Evolutionary conservation across 2,113 vertebrate species (phyloP), one percentile per base, ranked within the genome.

Genomic region (Eptesicus fuscus): DNA sequence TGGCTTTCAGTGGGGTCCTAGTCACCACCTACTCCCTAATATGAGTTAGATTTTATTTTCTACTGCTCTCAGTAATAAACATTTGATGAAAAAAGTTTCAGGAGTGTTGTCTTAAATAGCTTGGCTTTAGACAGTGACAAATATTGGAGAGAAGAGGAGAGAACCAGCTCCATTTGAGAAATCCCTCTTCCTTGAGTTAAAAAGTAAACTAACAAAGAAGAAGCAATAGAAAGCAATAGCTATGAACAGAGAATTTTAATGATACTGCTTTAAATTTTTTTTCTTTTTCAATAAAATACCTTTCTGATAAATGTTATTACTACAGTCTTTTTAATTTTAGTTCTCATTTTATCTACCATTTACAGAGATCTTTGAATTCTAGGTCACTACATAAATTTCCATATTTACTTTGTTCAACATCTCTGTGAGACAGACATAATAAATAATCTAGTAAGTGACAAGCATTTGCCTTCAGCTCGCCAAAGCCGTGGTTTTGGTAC

Each of bases 321-420:
- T 76, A 28, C 4, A 65, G 37, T 14, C 8, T 71, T 95, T 83
- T 71, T 86, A 51, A 78, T 96, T 90, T 90, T n/a, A 91, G 16
- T 78, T 93, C 63, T 93, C 28, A 42, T 74, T 79, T 91, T 40
- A 78, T 35, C 25, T 61, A 70, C 4, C 1, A 51, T 90, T 96
- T 93, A 93, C 40, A 47, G 42, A 83, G 37, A 88, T 51, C 37
- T 87, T 95, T 35, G 59, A 73, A 63, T 69, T 97, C 59, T 13
- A 74, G 32, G 9, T 73, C 9, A 90, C 6, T 40, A 16, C 4
- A 23, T 73, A 23, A 9, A 40, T 70, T 87, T 91, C 61, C 14
- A 51, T 70, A 59, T 86, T 84, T 84, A 63, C 25, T 92, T 17
- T 22, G 80, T 73, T 71, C 61, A 90, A 25, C 14, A 88, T 14